A percentile compares a stretch with the other conserved stretches of the same genome.
phyloP scores from a whole-genome alignment of 2,888 invertebrate species.

The Silvanus unidentatus region DNA sequence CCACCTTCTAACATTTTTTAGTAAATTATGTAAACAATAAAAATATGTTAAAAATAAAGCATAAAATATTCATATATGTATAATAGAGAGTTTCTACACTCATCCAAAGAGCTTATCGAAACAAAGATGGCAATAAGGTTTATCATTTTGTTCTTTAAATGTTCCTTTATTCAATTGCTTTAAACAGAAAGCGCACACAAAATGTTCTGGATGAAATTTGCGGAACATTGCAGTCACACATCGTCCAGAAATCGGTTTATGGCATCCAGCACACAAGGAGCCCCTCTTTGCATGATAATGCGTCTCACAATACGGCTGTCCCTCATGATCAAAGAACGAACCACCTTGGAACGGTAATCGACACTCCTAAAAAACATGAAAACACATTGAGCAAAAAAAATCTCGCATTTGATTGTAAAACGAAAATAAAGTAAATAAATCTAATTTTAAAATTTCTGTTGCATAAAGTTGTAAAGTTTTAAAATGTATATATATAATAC shows the following conservation, averaged over 20 bases:
- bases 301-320: constrained; percentile 96
- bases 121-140: constrained; percentile 97
- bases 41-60: too few species aligned
- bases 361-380: constrained; percentile 72
- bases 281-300: constrained; percentile 98
- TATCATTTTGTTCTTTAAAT: constrained; percentile 98
- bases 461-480: too few species aligned
- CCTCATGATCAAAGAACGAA: constrained; percentile 98
- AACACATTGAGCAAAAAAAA: too few species aligned
- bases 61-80: too few species aligned
- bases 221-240: constrained; percentile 99
- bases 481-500: too few species aligned
- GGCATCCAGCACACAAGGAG: constrained; percentile 95
- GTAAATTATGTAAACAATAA: too few species aligned
- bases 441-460: too few species aligned
- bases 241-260: constrained; percentile 93
- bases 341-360: constrained; percentile 94
- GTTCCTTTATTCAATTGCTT: constrained; percentile 98
- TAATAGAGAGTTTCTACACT: too few species aligned
- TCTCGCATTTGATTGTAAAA: too few species aligned
- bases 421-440: too few species aligned
- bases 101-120: constrained; percentile 95
- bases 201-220: constrained; percentile 99
- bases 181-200: constrained; percentile 98
- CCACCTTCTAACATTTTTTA: too few species aligned